Evolutionary conservation across 2,113 vertebrate species (phyloP).

Genomic region (Pavo muticus): DNA sequence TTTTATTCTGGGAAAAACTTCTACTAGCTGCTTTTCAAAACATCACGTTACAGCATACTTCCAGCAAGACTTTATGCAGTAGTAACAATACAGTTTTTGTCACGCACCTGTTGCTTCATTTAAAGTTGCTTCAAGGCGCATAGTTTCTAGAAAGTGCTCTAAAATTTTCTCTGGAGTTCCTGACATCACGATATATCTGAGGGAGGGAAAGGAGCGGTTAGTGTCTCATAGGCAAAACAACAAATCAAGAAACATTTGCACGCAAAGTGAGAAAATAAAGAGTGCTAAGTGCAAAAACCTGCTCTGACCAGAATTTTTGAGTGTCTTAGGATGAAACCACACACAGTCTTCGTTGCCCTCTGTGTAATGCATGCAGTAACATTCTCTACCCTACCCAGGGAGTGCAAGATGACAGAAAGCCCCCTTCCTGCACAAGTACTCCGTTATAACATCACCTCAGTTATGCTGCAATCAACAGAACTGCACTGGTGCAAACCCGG

Average conservation of each 20-base stretch:
- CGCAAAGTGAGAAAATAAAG: background rate
- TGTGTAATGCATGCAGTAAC: background rate
- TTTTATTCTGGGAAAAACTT: background rate
- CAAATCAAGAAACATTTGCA: background rate
- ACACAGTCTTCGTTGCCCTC: background rate
- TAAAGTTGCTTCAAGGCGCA: slow-evolving; percentile 90
- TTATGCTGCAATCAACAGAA: background rate
- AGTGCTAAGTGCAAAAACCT: background rate
- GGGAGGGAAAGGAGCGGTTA: slow-evolving; percentile 61
- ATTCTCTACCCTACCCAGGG: background rate
- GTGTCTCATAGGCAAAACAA: background rate
- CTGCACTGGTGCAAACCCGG: background rate
- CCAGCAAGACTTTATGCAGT: background rate
- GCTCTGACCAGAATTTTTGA: background rate
- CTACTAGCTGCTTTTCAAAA: background rate
- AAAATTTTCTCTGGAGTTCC: slow-evolving; percentile 98
- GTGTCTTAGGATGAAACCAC: background rate
- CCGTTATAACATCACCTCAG: background rate
- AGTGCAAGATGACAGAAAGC: background rate
- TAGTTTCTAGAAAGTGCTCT: slow-evolving; percentile 97
- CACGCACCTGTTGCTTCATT: slow-evolving; percentile 84
- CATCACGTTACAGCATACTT: background rate
- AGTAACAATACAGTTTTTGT: background rate
- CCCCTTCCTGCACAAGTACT: background rate
- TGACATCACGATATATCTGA: slow-evolving; percentile 97